phyloP scores from a whole-genome alignment of 2,797 vertebrate genomes.

The Tragopan temminckii region DNA sequence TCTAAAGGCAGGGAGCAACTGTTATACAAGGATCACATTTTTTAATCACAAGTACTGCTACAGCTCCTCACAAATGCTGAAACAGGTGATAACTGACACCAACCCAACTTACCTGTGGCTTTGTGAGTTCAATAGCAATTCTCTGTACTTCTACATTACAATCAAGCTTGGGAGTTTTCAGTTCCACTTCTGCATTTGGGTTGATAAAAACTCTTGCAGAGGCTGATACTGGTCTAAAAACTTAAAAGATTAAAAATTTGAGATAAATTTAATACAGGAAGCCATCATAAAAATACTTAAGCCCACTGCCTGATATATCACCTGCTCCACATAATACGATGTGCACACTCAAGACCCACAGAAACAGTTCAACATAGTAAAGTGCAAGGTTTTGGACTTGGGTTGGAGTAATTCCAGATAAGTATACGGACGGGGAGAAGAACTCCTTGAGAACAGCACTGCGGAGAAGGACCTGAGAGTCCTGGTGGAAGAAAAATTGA shows the following conservation, averaged over 20 bases:
- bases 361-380: neutral
- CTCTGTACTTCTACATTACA: slow-evolving; percentile 93
- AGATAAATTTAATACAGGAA: neutral
- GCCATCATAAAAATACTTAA: neutral
- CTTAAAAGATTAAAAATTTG: slow-evolving; percentile 63
- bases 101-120: slow-evolving; percentile 86
- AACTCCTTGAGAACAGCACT: too few relatives aligned
- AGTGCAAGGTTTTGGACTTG: too few relatives aligned
- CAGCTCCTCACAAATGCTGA: neutral
- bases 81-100: neutral
- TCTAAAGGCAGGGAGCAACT: neutral
- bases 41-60: neutral
- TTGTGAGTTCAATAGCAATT: slow-evolving; percentile 92
- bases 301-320: neutral
- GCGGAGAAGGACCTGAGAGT: too few relatives aligned
- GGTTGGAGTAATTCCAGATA: too few relatives aligned
- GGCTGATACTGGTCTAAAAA: slow-evolving; percentile 94
- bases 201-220: slow-evolving; percentile 94
- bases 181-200: slow-evolving; percentile 89
- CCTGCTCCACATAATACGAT: neutral
- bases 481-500: too few relatives aligned
- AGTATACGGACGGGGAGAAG: too few relatives aligned
- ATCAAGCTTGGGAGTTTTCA: slow-evolving; percentile 89
- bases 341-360: neutral
- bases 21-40: neutral